Evolutionary conservation across 2,888 invertebrate genomes (phyloP), one percentile per base, ranked within the genome.

Genomic region (Scaptomyza flava): DNA sequence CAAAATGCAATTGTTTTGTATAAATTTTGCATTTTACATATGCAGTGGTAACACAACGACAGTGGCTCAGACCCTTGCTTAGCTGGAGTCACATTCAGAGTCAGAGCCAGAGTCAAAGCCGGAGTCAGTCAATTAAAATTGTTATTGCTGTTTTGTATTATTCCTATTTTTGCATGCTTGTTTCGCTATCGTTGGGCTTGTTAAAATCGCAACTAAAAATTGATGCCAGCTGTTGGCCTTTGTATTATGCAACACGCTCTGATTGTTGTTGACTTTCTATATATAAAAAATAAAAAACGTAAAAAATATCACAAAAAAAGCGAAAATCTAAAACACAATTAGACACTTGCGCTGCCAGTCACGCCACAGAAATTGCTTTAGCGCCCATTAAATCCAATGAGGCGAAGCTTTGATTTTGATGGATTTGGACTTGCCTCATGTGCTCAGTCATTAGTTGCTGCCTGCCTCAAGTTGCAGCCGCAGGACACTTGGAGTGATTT

Each of bases 181-280:
- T 82, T 80, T 82, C 86, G 76, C 81, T 85, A 83, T 77, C 84
- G 83, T 83, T 84, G 76, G 72, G 79, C 83, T 82, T 81, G 86
- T 86, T 86, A 81, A 86, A 81, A 79, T 83, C 71, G 79, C 83
- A 70, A 72, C 57, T 41, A 71, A 64, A 82, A 78, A 73, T 76
- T 66, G 67, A 60, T 68, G 61, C 65, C 73, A 83, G 77, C 81
- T 77, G 79, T 71, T 66, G 72, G 66, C 79, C 66, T 73, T 82
- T 82, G 83, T 85, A 56, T 87, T 85, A 84, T 85, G 84, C 84
- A 85, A 87, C 84, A 87, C 87, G 87, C 84, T 85, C 87, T 87
- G 79, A 85, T 84, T 87, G 81, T 79, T 77, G 74, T 68, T 69
- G 76, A 60, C 74, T 68, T 67, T 76, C 68, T 76, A 70, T 47